phyloP scores from a whole-genome alignment of 2,113 vertebrate species.

The Prietella phreatophila region DNA sequence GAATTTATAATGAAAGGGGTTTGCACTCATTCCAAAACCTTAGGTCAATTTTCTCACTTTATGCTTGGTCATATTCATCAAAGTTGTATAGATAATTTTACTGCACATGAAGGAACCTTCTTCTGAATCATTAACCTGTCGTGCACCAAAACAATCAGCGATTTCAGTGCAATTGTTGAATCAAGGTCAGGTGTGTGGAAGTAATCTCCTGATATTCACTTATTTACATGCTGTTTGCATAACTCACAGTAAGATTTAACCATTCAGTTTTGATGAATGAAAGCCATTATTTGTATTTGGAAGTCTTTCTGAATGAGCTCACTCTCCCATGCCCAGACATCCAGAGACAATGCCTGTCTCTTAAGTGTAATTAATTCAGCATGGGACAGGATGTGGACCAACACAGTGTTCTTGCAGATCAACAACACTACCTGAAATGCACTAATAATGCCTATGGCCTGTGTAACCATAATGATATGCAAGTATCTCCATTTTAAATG shows the following conservation, averaged over 20 bases:
- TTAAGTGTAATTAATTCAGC: background rate
- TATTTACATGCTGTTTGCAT: background rate
- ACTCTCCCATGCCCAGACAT: background rate
- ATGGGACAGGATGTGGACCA: background rate
- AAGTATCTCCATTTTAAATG: background rate
- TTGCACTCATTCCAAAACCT: constrained; percentile 15
- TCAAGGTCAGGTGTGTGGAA: background rate
- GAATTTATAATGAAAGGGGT: constrained; percentile 4
- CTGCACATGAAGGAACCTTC: background rate
- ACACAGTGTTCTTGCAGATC: background rate
- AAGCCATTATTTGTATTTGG: background rate
- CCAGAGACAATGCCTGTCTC: background rate
- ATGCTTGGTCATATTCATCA: background rate
- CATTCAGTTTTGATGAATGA: background rate
- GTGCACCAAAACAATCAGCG: background rate
- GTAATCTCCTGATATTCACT: background rate
- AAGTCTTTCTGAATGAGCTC: background rate
- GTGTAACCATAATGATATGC: constrained; percentile 2
- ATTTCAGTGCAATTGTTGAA: background rate
- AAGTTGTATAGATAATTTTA: background rate
- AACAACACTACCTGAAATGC: background rate
- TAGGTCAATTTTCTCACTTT: background rate
- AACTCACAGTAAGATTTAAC: background rate
- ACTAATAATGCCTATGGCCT: background rate
- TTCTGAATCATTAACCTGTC: background rate